Evolutionary conservation across 2,797 vertebrate genomes (phyloP).

Genomic region (Rhinella marina): DNA sequence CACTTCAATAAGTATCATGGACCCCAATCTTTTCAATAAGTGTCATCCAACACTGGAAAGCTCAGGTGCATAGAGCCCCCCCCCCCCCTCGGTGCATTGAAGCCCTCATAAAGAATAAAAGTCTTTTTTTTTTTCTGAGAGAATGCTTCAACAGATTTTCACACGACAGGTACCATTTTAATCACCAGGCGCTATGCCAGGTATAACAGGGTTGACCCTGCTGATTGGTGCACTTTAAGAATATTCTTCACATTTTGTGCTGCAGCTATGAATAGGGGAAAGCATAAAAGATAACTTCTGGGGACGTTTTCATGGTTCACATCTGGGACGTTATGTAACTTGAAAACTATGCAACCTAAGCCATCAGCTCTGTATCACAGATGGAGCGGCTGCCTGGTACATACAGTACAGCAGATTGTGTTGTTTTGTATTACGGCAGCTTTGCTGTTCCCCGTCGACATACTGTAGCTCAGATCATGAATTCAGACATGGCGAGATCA

Average conservation of each 20-base stretch:
- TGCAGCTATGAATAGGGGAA: background rate
- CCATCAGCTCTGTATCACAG: conserved; percentile 31
- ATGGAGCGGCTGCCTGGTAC: conserved; percentile 41
- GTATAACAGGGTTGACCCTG: background rate
- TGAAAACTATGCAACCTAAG: conserved; percentile 53
- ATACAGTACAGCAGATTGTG: conserved; percentile 27
- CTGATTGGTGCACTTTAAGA: background rate
- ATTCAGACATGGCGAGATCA: conserved; percentile 22
- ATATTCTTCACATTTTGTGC: conserved; percentile 21
- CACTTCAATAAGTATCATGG: no score
- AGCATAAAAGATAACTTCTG: conserved; percentile 40
- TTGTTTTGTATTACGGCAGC: conserved; percentile 31
- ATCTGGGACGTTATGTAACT: conserved; percentile 56
- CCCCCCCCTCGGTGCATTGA: no score
- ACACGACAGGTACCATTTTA: no score
- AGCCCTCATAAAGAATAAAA: no score
- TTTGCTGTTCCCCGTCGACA: conserved; percentile 2
- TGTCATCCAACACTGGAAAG: no score
- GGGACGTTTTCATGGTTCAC: conserved; percentile 36
- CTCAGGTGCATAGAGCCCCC: no score
- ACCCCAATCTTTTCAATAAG: no score
- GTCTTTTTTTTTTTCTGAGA: no score
- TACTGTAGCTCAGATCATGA: conserved; percentile 37
- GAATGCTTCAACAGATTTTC: no score
- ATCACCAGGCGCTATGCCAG: no score